A percentile compares a stretch with the other conserved stretches of the same genome.
These are phyloP conservation scores for Synergus umbraculus DNA, from an alignment of 2,888 invertebrate species.

Conservation along the genomic window DNA sequence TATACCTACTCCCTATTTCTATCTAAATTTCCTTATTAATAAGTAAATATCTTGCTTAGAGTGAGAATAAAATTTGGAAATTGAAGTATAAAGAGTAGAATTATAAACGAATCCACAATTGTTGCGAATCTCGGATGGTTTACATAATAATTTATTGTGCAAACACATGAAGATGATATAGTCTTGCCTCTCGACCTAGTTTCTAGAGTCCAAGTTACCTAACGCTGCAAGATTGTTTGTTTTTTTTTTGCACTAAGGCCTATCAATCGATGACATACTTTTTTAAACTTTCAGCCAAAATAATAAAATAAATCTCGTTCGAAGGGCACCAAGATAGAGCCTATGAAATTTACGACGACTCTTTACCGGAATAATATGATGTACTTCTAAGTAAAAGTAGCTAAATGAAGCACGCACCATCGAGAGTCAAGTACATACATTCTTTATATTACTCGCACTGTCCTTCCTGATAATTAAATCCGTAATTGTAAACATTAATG, in stretches of 20 bases:
- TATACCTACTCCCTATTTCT: too few species aligned
- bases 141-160: not conserved
- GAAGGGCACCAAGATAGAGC: constrained; percentile 14
- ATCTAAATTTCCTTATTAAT: too few species aligned
- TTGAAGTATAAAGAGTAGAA: not conserved
- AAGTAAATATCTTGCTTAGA: too few species aligned
- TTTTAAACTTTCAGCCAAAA: constrained; percentile 19
- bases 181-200: constrained; percentile 1
- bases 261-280: constrained; percentile 25
- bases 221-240: not conserved
- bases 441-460: constrained; percentile 4
- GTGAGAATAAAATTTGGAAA: too few species aligned
- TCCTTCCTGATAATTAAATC: constrained; percentile 6
- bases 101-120: not conserved
- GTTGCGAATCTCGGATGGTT: not conserved
- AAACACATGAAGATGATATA: not conserved
- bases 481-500: not conserved
- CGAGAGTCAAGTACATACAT: constrained; percentile 11
- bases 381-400: not conserved
- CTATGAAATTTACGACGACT: not conserved
- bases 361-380: not conserved
- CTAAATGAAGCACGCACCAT: not conserved
- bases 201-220: not conserved
- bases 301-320: constrained; percentile 1
- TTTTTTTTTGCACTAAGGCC: not conserved